phyloP scores from a whole-genome alignment of 2,797 vertebrate genomes.

The Rhynchotus rufescens region DNA sequence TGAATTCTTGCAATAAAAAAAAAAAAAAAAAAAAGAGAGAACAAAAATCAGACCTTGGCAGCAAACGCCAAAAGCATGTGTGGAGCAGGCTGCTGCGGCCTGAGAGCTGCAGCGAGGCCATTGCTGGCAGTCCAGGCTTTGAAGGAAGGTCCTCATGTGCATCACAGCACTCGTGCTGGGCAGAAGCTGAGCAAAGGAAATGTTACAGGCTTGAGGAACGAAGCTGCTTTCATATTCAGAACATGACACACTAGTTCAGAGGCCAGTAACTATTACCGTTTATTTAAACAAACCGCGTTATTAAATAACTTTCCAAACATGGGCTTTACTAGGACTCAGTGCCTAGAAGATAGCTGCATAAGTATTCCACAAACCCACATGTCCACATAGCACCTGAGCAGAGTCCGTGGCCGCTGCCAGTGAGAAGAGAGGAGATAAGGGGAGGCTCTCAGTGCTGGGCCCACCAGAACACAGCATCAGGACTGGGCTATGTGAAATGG shows the following conservation, averaged over 20 bases:
- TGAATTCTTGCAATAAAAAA: background rate
- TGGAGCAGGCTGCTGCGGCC: background rate
- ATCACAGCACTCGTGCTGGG: fast-evolving
- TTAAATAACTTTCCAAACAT: background rate
- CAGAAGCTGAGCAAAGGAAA: background rate
- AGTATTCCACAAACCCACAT: fast-evolving
- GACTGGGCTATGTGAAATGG: fast-evolving
- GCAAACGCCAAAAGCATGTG: background rate
- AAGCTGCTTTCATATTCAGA: background rate
- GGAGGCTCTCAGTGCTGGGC: background rate
- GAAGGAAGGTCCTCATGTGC: background rate
- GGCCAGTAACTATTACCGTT: background rate
- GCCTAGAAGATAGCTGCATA: background rate
- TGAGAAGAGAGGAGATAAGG: fast-evolving
- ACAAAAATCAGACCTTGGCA: background rate
- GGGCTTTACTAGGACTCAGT: background rate
- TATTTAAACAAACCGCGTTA: background rate
- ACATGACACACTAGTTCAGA: background rate
- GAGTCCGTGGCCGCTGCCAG: fast-evolving
- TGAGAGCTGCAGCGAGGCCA: background rate
- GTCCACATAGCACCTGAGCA: background rate
- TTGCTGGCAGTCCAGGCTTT: background rate
- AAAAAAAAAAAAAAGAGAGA: background rate
- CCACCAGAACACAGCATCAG: background rate
- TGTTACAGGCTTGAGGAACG: background rate